Evolutionary conservation across 2,113 vertebrate genomes (phyloP).

Genomic region (Plecotus auritus): DNA sequence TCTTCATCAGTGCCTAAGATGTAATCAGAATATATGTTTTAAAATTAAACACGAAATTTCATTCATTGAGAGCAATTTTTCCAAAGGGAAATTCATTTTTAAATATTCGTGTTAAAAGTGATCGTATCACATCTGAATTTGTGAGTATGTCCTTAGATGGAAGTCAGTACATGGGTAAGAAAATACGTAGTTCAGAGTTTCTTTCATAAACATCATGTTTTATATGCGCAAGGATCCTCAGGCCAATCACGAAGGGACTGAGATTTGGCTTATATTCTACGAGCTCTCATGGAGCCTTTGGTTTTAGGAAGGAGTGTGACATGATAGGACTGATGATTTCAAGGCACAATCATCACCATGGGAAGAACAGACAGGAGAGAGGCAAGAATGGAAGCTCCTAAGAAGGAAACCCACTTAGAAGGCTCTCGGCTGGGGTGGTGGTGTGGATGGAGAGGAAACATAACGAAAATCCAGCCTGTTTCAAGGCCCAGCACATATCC

Average conservation of each 20-base stretch:
- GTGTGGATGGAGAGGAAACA: neutral
- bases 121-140: neutral
- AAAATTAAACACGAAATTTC: neutral
- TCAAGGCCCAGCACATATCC: neutral
- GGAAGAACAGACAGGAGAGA: neutral
- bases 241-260: neutral
- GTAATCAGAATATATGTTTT: neutral
- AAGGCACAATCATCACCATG: neutral
- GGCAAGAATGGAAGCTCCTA: neutral
- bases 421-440: neutral
- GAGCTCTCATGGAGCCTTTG: neutral
- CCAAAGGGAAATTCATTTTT: slow-evolving; percentile 16
- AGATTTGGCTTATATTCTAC: neutral
- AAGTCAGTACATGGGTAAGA: neutral
- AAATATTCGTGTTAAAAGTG: neutral
- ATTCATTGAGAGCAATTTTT: slow-evolving; percentile 29
- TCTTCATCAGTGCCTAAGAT: neutral
- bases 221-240: neutral
- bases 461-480: neutral
- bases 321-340: neutral
- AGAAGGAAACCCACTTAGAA: neutral
- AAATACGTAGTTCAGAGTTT: neutral
- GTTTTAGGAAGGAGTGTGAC: neutral
- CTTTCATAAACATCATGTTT: neutral
- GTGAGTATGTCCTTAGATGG: neutral